Conservation (phyloP, 2,797 vertebrate genomes). For the Enteromius anoplus region DNA sequence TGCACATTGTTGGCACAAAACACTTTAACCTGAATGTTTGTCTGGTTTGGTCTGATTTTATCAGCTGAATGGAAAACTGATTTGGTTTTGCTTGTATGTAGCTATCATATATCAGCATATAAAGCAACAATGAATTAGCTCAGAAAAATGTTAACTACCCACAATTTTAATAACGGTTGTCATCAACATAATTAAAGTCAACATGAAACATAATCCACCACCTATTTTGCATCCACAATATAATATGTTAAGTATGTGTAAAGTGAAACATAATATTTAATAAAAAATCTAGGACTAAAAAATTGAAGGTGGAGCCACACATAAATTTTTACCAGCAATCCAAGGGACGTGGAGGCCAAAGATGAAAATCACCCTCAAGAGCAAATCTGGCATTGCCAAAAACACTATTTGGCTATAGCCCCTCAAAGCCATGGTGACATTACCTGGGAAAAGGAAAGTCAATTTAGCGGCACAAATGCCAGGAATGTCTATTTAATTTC, state of each 20-base stretch:
- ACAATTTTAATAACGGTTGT: constrained; percentile 67
- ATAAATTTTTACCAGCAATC: background rate
- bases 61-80: constrained; percentile 59
- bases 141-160: constrained; percentile 64
- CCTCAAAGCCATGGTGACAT: background rate
- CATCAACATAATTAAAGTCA: constrained; percentile 49
- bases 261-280: background rate
- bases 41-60: constrained; percentile 56
- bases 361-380: background rate
- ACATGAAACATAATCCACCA: constrained; percentile 7
- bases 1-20: constrained; percentile 61
- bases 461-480: background rate
- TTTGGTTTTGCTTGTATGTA: too few species aligned
- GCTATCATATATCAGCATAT: constrained; percentile 67
- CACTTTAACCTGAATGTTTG: constrained; percentile 52
- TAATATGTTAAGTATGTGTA: background rate
- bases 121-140: constrained; percentile 62
- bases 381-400: background rate
- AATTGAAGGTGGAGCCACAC: background rate
- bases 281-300: background rate
- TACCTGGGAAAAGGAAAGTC: background rate
- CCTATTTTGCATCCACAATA: background rate
- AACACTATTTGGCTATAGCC: background rate
- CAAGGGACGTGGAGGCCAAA: background rate
- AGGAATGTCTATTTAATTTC: constrained; percentile 18